Conservation (phyloP, 2,797 vertebrate species). For the Arnoldichthys spilopterus region DNA sequence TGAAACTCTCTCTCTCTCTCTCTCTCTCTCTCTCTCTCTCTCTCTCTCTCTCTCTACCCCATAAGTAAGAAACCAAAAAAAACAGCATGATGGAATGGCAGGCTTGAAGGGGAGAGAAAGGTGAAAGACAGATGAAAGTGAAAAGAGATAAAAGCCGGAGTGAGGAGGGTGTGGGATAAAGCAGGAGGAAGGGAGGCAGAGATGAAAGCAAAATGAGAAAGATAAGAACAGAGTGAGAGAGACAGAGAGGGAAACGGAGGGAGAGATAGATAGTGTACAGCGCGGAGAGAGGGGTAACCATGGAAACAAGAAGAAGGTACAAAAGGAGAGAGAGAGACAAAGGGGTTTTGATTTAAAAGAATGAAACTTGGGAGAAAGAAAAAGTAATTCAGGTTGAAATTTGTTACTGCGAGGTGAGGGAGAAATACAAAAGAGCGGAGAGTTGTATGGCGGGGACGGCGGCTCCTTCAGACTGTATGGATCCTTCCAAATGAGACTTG, state of each 20-base stretch:
- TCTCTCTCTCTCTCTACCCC: conserved; percentile 49
- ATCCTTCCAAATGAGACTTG: conserved; percentile 64
- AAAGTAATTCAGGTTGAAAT: conserved; percentile 85
- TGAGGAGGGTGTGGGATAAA: conserved; percentile 87
- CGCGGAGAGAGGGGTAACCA: conserved; percentile 86
- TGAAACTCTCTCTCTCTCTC: conserved; percentile 79
- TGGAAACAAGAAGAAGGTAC: conserved; percentile 88
- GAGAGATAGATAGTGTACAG: conserved; percentile 87
- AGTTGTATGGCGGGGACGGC: conserved; percentile 61
- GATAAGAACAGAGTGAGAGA: conserved; percentile 88
- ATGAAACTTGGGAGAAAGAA: conserved; percentile 84
- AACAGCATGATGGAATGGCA: conserved; percentile 85
- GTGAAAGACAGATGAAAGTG: conserved; percentile 90
- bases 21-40: conserved; percentile 72
- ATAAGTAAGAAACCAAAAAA: conserved; percentile 79
- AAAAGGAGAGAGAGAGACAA: conserved; percentile 84
- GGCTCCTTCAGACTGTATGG: conserved; percentile 64
- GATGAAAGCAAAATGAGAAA: conserved; percentile 90
- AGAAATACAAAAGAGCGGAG: conserved; percentile 73
- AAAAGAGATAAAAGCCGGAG: conserved; percentile 86
- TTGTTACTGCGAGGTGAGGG: conserved; percentile 78
- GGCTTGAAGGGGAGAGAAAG: conserved; percentile 88
- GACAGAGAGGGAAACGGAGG: conserved; percentile 84
- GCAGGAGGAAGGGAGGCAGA: conserved; percentile 86
- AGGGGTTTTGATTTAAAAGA: conserved; percentile 87